Conservation (phyloP, 2,888 invertebrate species). For the Phalera bucephala region DNA sequence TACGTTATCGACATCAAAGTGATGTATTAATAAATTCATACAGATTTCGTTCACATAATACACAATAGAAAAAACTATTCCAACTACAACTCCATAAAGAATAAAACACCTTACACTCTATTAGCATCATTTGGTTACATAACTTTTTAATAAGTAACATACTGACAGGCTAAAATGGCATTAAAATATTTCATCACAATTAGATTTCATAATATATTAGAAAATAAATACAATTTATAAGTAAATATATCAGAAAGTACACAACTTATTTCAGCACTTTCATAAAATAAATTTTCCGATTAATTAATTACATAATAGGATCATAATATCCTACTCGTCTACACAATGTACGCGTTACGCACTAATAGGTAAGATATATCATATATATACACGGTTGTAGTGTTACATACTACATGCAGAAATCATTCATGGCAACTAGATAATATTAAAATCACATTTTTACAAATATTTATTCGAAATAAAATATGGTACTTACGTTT, state of each 20-base stretch:
- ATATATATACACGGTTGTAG: slow-evolving; percentile 49
- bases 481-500: slow-evolving; percentile 14
- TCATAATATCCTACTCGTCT: slow-evolving; percentile 29
- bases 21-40: slow-evolving; percentile 79
- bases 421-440: slow-evolving; percentile 44
- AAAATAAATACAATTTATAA: slow-evolving; percentile 54
- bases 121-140: slow-evolving; percentile 81
- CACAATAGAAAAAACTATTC: slow-evolving; percentile 74
- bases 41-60: slow-evolving; percentile 73
- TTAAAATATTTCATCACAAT: slow-evolving; percentile 78
- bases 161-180: slow-evolving; percentile 77
- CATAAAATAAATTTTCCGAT: slow-evolving; percentile 31
- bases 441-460: slow-evolving; percentile 38
- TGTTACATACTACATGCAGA: slow-evolving; percentile 34
- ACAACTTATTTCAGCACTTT: slow-evolving; percentile 25
- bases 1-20: slow-evolving; percentile 63
- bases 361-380: slow-evolving; percentile 40
- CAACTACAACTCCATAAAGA: slow-evolving; percentile 67
- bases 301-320: slow-evolving; percentile 40
- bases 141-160: slow-evolving; percentile 70
- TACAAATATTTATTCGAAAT: slow-evolving; percentile 19
- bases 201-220: slow-evolving; percentile 58
- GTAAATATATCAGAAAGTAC: slow-evolving; percentile 24
- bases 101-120: slow-evolving; percentile 74
- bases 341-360: too few species aligned